These are phyloP conservation scores for Lanistes nyassanus DNA, from an alignment of 1,140 invertebrate genomes.

Conservation along the genomic window DNA sequence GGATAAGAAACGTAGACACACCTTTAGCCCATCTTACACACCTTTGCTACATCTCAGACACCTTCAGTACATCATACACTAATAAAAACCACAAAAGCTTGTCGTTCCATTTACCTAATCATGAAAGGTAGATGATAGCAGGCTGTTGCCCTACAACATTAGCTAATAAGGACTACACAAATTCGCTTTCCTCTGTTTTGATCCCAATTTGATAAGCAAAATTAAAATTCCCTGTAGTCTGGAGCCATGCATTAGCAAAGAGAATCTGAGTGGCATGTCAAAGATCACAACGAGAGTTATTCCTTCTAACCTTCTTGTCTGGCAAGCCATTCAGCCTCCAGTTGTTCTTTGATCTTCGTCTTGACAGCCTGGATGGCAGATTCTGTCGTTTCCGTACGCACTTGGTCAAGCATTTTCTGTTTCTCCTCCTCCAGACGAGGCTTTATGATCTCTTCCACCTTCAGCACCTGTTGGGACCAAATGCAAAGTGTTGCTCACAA, in stretches of 20 bases:
- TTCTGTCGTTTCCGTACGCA: constrained; percentile 53
- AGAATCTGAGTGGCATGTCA: no score
- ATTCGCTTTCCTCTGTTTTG: not conserved
- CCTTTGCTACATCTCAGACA: not conserved
- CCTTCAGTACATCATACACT: no score
- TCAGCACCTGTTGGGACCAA: constrained; percentile 47
- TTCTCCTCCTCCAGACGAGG: constrained; percentile 52
- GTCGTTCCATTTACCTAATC: no score
- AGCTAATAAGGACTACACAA: no score
- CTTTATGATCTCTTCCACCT: constrained; percentile 55
- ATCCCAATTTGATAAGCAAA: no score
- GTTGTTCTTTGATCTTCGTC: constrained; percentile 54
- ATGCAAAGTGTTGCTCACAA: not conserved
- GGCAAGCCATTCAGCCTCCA: constrained; percentile 50
- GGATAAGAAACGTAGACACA: not conserved
- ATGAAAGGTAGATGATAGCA: no score
- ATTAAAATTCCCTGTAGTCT: no score
- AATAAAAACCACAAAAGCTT: no score
- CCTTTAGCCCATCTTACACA: not conserved
- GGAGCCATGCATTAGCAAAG: no score
- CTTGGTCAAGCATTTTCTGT: constrained; percentile 47
- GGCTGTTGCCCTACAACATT: no score
- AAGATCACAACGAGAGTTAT: no score
- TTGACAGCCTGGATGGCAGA: constrained; percentile 56
- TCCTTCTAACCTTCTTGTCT: constrained; percentile 33